Base-by-base conservation (phyloP, 2,888 invertebrate genomes). In the Sepioteuthis lessoniana region DNA sequence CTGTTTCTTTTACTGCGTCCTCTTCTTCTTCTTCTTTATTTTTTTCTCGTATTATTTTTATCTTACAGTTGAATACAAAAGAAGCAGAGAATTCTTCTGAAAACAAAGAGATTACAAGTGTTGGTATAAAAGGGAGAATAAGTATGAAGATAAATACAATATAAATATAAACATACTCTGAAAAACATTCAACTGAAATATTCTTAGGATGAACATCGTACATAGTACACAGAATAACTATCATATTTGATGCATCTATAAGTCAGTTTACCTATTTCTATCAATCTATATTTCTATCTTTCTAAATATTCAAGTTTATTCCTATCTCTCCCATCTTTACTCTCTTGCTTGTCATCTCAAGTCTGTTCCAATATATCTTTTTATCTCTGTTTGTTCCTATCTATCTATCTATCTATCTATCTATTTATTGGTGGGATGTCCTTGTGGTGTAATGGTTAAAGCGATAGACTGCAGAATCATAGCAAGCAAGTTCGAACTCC, bases 241-340 rank as follows among this genome's bases (percentile, higher is more conserved):
- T n/a, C 76, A n/a, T 2, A n/a, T n/a, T n/a, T 76, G 60, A 31
- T 60, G 0, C 4, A 28, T 60, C 31, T 28, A 31, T 60, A 16
- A 19, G 55, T 19, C 25, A 55, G 1, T 55, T 21, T 55, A 55
- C 25, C 5, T 25, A 21, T 55, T 50, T 76, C 76, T 76, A 76
- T 76, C 76, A n/a, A 76, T 76, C 76, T 76, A 76, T 76, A 31
- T 76, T n/a, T 76, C 76, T 76, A 76, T 76, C 76, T 76, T n/a
- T 76, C 76, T 76, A 76, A n/a, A 5, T 76, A 76, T 76, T 10
- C 7, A 28, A 10, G 31, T 76, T 8, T 76, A 10, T 76, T 31
- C 0, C n/a, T 76, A 76, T 76, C n/a, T 31, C 31, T n/a, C 31
- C n/a, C 8, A n/a, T n/a, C n/a, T n/a, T n/a, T n/a, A n/a, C n/a